Conservation (phyloP, 53 echinoderm and acorn worm genomes). For the Holothuria scabra region DNA sequence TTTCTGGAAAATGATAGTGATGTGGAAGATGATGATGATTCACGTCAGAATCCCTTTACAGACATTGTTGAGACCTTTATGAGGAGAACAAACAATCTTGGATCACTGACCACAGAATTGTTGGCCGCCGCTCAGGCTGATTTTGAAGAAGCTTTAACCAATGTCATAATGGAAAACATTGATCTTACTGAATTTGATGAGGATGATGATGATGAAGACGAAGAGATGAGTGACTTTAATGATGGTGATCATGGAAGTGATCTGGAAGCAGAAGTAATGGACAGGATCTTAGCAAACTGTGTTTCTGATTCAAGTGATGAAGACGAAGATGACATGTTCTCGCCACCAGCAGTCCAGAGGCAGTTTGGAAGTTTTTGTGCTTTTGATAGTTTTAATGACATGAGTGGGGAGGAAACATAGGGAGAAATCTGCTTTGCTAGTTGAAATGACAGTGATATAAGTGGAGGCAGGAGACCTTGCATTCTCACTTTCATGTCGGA, state of each 20-base stretch:
- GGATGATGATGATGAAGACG: conserved; percentile 13
- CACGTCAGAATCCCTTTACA: not conserved
- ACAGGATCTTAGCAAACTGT: conserved; percentile 39
- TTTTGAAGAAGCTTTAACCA: conserved; percentile 25
- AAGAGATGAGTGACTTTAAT: not conserved
- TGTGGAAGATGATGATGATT: conserved; percentile 30
- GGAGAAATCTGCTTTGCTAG: not conserved
- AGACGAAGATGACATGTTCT: conserved; percentile 35
- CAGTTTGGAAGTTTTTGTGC: conserved; percentile 31
- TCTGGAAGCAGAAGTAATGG: conserved; percentile 25
- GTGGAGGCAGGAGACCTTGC: not conserved
- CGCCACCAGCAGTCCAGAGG: conserved; percentile 27
- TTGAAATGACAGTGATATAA: not conserved
- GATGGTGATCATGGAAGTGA: conserved; percentile 8
- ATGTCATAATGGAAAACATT: conserved; percentile 34
- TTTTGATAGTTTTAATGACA: not conserved
- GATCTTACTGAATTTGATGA: not conserved
- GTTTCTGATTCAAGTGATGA: conserved; percentile 30
- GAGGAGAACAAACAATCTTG: conserved; percentile 26
- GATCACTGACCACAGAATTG: conserved; percentile 14
- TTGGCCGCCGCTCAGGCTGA: conserved; percentile 21
- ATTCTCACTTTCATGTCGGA: not conserved
- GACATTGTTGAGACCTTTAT: conserved; percentile 29
- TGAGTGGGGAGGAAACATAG: conserved; percentile 16
- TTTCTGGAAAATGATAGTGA: conserved; percentile 43